phyloP scores from a whole-genome alignment of 2,797 vertebrate species.

The Ispidina picta region DNA sequence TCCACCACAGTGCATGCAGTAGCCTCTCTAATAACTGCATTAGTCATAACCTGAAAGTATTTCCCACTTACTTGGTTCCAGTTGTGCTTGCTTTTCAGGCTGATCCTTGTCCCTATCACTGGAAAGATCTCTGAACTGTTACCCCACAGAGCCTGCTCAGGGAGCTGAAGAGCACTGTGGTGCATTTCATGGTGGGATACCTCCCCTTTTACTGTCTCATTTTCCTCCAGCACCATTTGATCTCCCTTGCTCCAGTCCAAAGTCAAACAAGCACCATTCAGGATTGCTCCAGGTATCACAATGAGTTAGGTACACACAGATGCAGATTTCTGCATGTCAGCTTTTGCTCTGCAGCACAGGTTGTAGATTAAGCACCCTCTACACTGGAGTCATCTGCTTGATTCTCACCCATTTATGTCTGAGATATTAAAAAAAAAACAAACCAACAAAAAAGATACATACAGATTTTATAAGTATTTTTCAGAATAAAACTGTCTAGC shows the following conservation, averaged over 20 bases:
- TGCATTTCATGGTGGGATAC: background rate
- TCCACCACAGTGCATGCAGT: background rate
- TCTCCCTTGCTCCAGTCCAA: background rate
- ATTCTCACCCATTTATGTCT: background rate
- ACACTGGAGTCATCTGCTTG: background rate
- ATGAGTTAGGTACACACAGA: background rate
- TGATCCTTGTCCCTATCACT: background rate
- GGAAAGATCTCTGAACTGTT: background rate
- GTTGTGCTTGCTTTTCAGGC: slow-evolving; percentile 43
- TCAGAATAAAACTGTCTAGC: background rate
- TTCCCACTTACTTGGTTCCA: slow-evolving; percentile 40
- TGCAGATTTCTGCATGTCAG: background rate
- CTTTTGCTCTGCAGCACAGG: background rate
- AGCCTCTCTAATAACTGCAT: slow-evolving; percentile 51
- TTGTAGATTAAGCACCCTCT: background rate
- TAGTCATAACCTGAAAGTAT: slow-evolving; percentile 50
- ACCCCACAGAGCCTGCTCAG: background rate
- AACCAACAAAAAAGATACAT: background rate
- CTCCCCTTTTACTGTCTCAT: background rate
- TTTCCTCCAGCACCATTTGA: background rate
- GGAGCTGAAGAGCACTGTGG: background rate
- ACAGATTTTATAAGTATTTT: background rate
- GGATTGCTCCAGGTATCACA: background rate
- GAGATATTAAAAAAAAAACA: background rate
- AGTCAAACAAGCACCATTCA: background rate